Conservation (phyloP, 2,113 vertebrate species). For the Brienomyrus longianalis region DNA sequence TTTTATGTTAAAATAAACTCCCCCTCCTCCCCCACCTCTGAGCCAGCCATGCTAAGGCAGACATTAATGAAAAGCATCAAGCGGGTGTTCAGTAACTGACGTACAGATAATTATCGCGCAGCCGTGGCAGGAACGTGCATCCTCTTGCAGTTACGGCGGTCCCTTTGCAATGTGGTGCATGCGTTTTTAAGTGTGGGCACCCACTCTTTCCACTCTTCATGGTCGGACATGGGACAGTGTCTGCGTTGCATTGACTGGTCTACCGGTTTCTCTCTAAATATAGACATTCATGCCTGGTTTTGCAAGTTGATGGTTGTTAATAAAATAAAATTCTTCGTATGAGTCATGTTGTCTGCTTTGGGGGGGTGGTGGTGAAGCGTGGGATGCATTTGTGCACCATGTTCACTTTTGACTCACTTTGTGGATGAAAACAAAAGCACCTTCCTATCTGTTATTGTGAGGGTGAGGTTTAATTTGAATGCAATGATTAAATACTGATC, state of each 20-base stretch:
- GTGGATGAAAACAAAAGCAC: not conserved
- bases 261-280: slow-evolving; percentile 12
- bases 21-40: slow-evolving; percentile 23
- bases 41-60: slow-evolving; percentile 60
- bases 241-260: not conserved
- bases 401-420: slow-evolving; percentile 11
- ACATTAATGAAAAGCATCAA: slow-evolving; percentile 70
- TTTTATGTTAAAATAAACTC: slow-evolving; percentile 49
- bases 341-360: not conserved
- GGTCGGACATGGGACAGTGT: not conserved
- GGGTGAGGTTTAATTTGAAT: not conserved
- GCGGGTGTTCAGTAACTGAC: slow-evolving; percentile 70
- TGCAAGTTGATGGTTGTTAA: not conserved
- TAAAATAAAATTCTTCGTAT: not conserved
- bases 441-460: not conserved
- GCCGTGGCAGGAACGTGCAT: slow-evolving; percentile 68
- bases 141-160: slow-evolving; percentile 21
- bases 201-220: not conserved
- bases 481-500: not conserved
- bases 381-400: not conserved
- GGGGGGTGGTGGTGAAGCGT: not conserved
- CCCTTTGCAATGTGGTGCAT: not conserved
- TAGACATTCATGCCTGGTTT: not conserved
- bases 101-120: slow-evolving; percentile 69
- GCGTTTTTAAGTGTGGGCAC: not conserved